Evolutionary conservation across 2,797 vertebrate genomes (phyloP), one percentile per base, ranked within the genome.

Genomic region (Sebastes taczanowskii): DNA sequence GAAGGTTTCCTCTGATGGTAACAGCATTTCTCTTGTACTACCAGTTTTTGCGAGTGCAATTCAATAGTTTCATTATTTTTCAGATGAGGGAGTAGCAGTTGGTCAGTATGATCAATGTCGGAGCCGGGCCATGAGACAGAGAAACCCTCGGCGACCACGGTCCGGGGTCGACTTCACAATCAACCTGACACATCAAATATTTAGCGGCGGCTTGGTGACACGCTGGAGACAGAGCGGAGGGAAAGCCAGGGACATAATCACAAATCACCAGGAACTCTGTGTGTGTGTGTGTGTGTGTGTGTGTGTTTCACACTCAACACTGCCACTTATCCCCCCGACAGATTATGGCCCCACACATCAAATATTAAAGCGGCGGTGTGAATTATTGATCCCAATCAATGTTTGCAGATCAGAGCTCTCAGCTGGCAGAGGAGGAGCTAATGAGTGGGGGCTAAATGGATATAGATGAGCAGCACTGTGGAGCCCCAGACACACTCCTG

Each of bases 381-480:
- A 94, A 94, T 93, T 91, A 93, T 93, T 93, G 91, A 94, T 90
- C 79, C 67, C 72, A 82, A 91, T 91, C 91, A 84, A 89, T 91
- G 91, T 90, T 84, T 82, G 83, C 52, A 86, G 90, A 92, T 93
- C 92, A 91, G 82, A 91, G 90, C 88, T 86, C 74, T 84, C 83
- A 77, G 91, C 80, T 81, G 86, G 81, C 64, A 71, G 67, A 78
- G 74, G 64, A 73, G 79, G 71, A 85, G 77, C 83, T 83, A 86
- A 86, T 84, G 90, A 86, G 74, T 11, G 61, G 9, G 13, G 35
- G 65, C 55, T 63, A 69, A 81, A 84, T 34, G 78, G 71, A 74
- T 68, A 70, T 68, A 65, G 71, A 70, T 52, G 71, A 74, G 76
- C 29, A 13, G 66, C 27, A 56, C 58, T 20, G 32, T 6, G 2